phyloP scores from a whole-genome alignment of 2,113 vertebrate species.

The Chrysochloris asiatica region DNA sequence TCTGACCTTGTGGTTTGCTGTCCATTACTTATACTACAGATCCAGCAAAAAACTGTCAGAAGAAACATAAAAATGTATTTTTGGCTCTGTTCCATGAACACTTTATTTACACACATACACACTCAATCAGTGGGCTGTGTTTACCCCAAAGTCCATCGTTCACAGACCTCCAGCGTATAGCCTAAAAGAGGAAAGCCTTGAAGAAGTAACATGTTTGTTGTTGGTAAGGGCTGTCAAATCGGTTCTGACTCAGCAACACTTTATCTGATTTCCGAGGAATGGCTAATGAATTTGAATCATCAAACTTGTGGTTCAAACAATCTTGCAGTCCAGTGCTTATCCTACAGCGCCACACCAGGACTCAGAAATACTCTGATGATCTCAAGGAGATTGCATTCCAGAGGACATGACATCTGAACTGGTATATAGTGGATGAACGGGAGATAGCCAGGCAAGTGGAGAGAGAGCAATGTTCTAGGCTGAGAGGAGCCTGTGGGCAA shows the following conservation, averaged over 20 bases:
- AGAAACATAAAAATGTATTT: accelerated
- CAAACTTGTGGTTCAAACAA: too few species aligned
- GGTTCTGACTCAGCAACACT: too few species aligned
- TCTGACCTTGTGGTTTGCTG: too few species aligned
- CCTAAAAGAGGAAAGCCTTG: background rate
- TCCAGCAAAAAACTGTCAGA: too few species aligned
- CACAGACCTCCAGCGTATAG: background rate
- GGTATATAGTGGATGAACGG: accelerated
- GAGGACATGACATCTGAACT: background rate
- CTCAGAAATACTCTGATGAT: too few species aligned
- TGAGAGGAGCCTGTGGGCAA: background rate
- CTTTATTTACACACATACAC: background rate
- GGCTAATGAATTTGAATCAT: too few species aligned
- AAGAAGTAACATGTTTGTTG: background rate
- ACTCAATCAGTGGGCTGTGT: background rate
- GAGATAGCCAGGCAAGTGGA: background rate
- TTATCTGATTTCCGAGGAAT: too few species aligned
- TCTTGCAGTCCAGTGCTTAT: too few species aligned
- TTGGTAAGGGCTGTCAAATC: too few species aligned
- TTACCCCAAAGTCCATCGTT: background rate
- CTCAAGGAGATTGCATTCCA: background rate
- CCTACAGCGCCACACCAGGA: too few species aligned
- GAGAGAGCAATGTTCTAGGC: background rate
- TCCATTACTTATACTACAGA: too few species aligned
- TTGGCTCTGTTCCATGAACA: accelerated